Base-by-base conservation (phyloP, 2,888 invertebrate genomes). In the Drosophila demipolita region DNA sequence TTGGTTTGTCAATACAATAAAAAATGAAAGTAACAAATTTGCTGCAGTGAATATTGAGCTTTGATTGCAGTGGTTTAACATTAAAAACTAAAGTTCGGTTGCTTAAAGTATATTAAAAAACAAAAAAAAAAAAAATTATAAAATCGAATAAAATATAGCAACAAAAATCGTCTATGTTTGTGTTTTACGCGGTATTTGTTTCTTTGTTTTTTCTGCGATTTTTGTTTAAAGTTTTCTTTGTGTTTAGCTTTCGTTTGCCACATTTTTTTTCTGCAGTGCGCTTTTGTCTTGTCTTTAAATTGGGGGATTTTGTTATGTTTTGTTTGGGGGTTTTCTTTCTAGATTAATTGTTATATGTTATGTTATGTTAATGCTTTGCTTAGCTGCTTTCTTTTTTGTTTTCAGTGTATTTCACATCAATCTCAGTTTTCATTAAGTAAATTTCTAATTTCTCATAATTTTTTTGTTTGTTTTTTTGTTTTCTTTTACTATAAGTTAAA, bases 401-500 rank as follows among this genome's bases (percentile, higher is more conserved):
- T 83, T 72, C 73, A 80, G 75, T 83, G 76, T 77, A 71, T 74
- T 78, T 73, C 82, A 76, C 78, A 82, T 87, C 77, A 81, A 80
- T 89, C 75, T 78, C 75, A 73, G 73, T 80, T 73, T 83, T 66
- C 75, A 73, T 73, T 67, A 78, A 77, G 77, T 89, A 75, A 73
- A 72, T 78, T 78, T 87, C 71, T 78, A 81, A 68, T 76, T 73
- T 73, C 61, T 75, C 71, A 54, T 53, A n/a, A 62, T 52, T 52
- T 7, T 66, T 65, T 29, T 23, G 35, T 71, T 57, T 57, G 33
- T 52, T 48, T 59, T 61, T 53, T 64, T 61, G 59, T 73, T 73
- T 72, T 60, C 63, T 67, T 87, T 79, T 55, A 73, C 86, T 90
- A 79, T 71, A 84, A 80, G 83, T 89, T 90, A 73, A 80, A 80